Percentiles rank a stretch among this genome's conserved stretches.
These are phyloP conservation scores for Caenorhabditis doughertyi DNA, from an alignment of 2,888 invertebrate genomes.

Conservation along the genomic window DNA sequence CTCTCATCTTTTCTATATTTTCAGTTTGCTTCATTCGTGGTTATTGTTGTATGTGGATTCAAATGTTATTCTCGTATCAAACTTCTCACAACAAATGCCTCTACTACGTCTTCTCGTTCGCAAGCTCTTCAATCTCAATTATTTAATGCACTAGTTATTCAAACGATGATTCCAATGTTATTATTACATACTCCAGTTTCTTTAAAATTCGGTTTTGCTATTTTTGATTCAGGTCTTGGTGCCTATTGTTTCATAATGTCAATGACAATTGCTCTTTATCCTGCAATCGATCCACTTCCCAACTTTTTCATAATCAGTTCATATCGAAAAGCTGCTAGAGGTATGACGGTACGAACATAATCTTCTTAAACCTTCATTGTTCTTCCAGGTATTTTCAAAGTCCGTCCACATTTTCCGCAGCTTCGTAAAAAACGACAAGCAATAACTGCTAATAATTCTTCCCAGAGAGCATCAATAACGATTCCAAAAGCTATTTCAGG, in stretches of 20 bases:
- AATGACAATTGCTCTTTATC: constrained; percentile 12
- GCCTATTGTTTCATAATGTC: constrained; percentile 6
- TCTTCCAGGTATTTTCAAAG: constrained; percentile 1
- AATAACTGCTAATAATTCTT: no score
- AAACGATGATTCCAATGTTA: constrained; percentile 35
- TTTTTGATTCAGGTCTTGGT: constrained; percentile 31
- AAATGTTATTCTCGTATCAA: constrained; percentile 17
- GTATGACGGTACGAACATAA: background rate
- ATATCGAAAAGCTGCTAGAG: background rate
- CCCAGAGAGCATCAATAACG: no score
- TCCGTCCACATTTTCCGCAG: no score
- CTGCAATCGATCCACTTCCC: constrained; percentile 17
- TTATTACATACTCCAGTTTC: constrained; percentile 28
- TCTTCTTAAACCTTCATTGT: background rate
- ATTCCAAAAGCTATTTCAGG: no score
- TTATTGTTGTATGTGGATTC: constrained; percentile 11
- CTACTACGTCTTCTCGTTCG: constrained; percentile 1
- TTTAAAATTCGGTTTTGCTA: background rate
- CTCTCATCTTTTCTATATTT: no score
- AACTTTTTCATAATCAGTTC: background rate
- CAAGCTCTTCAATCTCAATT: constrained; percentile 34
- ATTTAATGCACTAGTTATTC: constrained; percentile 37
- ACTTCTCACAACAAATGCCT: background rate
- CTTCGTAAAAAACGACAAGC: background rate
- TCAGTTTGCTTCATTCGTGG: background rate